Evolutionary conservation across 2,113 vertebrate genomes (phyloP).

Genomic region (Mustela lutreola): DNA sequence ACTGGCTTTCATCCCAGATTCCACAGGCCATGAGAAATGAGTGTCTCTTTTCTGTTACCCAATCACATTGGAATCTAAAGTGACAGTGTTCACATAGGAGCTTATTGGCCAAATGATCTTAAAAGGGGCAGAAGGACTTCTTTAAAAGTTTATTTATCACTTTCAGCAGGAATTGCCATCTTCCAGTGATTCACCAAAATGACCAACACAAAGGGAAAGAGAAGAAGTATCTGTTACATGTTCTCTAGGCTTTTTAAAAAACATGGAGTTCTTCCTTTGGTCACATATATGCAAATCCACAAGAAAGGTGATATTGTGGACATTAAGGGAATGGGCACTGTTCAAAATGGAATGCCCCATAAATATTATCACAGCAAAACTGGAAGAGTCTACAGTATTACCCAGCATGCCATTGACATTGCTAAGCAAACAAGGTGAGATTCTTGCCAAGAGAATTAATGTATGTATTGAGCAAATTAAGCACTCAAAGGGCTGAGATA

Average conservation of each 20-base stretch:
- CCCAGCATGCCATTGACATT: not conserved
- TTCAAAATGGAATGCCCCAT: not conserved
- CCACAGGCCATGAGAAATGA: not conserved
- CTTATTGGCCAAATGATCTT: not conserved
- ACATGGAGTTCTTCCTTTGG: not conserved
- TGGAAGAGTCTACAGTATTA: not conserved
- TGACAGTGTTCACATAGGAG: not conserved
- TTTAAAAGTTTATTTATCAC: not conserved
- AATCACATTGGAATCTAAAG: conserved; percentile 47
- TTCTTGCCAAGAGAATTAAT: not conserved
- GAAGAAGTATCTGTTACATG: not conserved
- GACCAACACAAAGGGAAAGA: not conserved
- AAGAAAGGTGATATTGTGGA: not conserved
- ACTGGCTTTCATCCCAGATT: conserved; percentile 50
- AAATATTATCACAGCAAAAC: not conserved
- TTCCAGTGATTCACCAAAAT: not conserved
- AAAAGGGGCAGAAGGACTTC: not conserved
- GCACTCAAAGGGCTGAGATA: not conserved
- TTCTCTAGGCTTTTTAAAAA: not conserved
- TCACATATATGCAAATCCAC: not conserved
- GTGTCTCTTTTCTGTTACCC: not conserved
- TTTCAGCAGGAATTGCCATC: not conserved
- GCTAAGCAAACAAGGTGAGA: not conserved
- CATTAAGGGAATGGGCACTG: not conserved
- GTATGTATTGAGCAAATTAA: not conserved